These are phyloP conservation scores for Hydractinia echinata DNA, from an alignment of 30 jellyfish, hydroid and myxozoan species.

Conservation along the genomic window DNA sequence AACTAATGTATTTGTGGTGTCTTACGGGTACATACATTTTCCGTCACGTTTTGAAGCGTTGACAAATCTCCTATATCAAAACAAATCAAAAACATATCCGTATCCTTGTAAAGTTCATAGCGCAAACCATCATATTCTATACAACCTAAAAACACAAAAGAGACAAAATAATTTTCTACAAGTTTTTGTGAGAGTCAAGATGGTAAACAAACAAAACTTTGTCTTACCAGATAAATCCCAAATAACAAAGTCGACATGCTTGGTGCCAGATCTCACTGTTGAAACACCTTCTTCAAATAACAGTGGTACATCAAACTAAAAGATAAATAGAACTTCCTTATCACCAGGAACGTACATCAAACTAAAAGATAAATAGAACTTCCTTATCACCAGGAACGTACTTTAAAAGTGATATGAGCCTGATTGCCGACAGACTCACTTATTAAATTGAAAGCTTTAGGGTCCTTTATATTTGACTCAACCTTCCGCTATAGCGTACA, in stretches of 20 bases:
- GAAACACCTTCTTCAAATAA: slow-evolving; percentile 50
- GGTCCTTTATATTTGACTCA: too few species aligned
- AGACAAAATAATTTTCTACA: not conserved
- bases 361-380: slow-evolving; percentile 28
- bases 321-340: not conserved
- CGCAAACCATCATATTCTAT: slow-evolving; percentile 75
- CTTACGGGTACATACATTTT: slow-evolving; percentile 31
- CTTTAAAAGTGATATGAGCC: slow-evolving; percentile 14
- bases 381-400: not conserved
- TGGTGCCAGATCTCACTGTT: slow-evolving; percentile 39
- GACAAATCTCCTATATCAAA: slow-evolving; percentile 63
- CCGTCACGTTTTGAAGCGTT: slow-evolving; percentile 46
- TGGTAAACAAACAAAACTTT: not conserved
- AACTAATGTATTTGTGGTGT: too few species aligned
- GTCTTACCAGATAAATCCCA: slow-evolving; percentile 74
- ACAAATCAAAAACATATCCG: slow-evolving; percentile 66
- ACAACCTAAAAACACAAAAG: slow-evolving; percentile 42
- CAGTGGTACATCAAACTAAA: slow-evolving; percentile 44
- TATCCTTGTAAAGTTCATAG: slow-evolving; percentile 48
- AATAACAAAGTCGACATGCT: slow-evolving; percentile 56
- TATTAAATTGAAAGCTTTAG: too few species aligned
- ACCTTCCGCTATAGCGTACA: too few species aligned
- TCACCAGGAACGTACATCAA: slow-evolving; percentile 23
- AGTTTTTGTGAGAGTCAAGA: not conserved
- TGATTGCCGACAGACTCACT: too few species aligned